phyloP scores from a whole-genome alignment of 2,888 invertebrate species.

The Leptopilina syphax region DNA sequence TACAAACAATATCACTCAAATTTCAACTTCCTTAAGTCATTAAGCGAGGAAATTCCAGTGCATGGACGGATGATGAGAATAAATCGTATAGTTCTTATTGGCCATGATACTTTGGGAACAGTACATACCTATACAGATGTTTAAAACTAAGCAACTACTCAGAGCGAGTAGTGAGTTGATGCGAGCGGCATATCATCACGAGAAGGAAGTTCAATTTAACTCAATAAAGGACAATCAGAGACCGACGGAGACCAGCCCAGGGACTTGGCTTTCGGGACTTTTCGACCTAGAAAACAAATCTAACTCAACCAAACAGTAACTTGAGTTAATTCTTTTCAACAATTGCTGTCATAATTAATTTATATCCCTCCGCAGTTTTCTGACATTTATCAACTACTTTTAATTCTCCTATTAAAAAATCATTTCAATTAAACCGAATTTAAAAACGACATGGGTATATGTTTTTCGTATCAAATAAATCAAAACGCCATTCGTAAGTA shows the following conservation, averaged over 20 bases:
- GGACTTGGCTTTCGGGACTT: slow-evolving; percentile 65
- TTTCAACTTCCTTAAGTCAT: slow-evolving; percentile 22
- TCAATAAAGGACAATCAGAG: slow-evolving; percentile 77
- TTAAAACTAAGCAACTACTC: slow-evolving; percentile 75
- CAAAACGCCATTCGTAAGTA: no score
- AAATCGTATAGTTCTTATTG: slow-evolving; percentile 28
- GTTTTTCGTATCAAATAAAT: no score
- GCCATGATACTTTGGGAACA: slow-evolving; percentile 72
- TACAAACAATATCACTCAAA: slow-evolving; percentile 12
- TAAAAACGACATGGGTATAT: no score
- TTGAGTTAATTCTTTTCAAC: neutral
- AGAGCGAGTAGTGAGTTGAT: slow-evolving; percentile 75
- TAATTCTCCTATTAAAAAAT: no score
- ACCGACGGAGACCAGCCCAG: slow-evolving; percentile 73
- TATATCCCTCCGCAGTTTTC: neutral
- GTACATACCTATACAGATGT: slow-evolving; percentile 75
- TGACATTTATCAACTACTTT: no score
- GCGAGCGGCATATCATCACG: slow-evolving; percentile 77
- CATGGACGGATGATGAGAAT: slow-evolving; percentile 17
- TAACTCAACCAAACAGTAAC: slow-evolving; percentile 13
- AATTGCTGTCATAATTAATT: slow-evolving; percentile 7
- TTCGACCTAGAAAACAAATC: slow-evolving; percentile 58
- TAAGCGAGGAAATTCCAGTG: neutral
- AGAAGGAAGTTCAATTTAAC: slow-evolving; percentile 78
- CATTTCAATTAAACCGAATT: no score